Base-by-base conservation (phyloP, 2,888 invertebrate genomes). In the Noctua janthina region DNA sequence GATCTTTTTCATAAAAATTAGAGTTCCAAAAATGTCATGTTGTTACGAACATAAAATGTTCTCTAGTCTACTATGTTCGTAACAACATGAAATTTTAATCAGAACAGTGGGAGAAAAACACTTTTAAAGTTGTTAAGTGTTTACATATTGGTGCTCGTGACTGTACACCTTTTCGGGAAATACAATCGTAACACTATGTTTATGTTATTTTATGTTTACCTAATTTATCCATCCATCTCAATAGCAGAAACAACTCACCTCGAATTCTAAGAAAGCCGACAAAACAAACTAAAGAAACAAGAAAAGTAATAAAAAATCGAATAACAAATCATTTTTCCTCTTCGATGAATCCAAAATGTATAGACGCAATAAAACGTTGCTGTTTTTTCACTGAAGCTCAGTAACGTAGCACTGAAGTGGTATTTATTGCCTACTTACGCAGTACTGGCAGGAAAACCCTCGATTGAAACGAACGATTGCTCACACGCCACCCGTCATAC, bases 391-490 rank as follows among this genome's bases (percentile, higher is more conserved):
- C 49, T 59, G 66, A 82, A 82, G 67, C 82, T 82, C 76, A 73
- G 83, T 88, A 86, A 89, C 79, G 82, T 66, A 70, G 76, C 82
- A 74, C 64, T 70, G 69, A 82, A 86, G 84, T 84, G 79, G 77
- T 89, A 88, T 88, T 89, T 88, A 86, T 88, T 82, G 82, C 84
- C 78, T 83, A 82, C 87, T 89, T 83, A 84, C 56, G 10, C 3
- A 15, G 11, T 39, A 83, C 79, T 83, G 79, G 82, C 86, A 83
- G 82, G 86, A 74, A 46, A 81, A 56, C 39, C 67, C 54, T 51
- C 78, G 88, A 88, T 88, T 81, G 82, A 82, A 89, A 83, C 74
- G 74, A 70, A 73, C 69, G 90, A 88, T 88, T 89, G 81, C 78
- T 74, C 73, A 70, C 88, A 88, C 86, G 90, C 90, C 23, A 89